Conservation (phyloP, 1,140 invertebrate species). For the Drosophila repleta region DNA sequence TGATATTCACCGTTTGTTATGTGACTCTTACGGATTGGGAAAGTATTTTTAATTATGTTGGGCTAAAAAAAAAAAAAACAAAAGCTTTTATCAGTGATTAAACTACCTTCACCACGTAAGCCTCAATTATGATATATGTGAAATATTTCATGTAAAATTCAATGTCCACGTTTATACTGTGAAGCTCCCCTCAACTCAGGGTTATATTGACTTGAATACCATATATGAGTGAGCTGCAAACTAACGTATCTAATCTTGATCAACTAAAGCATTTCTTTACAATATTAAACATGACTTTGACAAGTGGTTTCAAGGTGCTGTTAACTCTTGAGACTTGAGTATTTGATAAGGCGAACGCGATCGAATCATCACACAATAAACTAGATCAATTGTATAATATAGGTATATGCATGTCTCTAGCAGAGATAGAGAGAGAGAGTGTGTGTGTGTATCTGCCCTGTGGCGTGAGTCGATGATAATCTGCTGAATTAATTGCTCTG, state of each 20-base stretch:
- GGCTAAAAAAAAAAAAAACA: no score
- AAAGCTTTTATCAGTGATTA: no score
- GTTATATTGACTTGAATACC: no score
- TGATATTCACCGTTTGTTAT: background rate
- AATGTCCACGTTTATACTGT: no score
- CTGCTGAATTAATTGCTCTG: constrained; percentile 40
- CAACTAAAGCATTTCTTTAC: background rate
- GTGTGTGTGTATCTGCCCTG: background rate
- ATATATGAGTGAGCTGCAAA: no score
- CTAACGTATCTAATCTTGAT: background rate
- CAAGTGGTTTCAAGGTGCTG: constrained; percentile 6
- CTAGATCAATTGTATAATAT: background rate
- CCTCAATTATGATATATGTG: background rate
- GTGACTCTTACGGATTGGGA: background rate
- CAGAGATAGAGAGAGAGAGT: background rate
- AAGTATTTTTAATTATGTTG: background rate
- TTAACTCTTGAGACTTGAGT: constrained; percentile 1
- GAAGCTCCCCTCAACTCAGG: no score
- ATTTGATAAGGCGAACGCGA: constrained; percentile 5
- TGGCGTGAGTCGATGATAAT: constrained; percentile 19
- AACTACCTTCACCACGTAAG: no score
- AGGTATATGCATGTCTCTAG: constrained; percentile 1
- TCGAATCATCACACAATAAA: background rate
- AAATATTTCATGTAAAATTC: background rate
- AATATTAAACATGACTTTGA: background rate